Base-by-base conservation (phyloP, 2,888 invertebrate species). In the Frankliniella intonsa region DNA sequence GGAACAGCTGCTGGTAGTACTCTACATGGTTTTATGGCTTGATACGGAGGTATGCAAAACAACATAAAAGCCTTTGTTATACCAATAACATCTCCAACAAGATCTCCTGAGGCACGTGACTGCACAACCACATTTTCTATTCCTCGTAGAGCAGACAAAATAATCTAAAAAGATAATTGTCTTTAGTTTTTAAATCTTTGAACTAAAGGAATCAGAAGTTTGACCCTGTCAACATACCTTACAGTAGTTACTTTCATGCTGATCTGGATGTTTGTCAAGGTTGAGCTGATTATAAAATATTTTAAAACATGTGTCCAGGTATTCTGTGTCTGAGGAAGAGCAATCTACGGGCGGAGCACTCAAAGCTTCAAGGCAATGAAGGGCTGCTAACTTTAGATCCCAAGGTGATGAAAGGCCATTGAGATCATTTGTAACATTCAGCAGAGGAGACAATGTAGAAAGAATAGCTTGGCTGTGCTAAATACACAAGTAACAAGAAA, bases 51-150 rank as follows among this genome's bases (percentile, higher is more conserved):
- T 19, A 85, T 76, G 8, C 84, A 84, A 82, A 83, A 84, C 12
- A 85, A 83, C 84, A 85, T 85, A 81, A 82, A 85, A 11, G 83
- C 83, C 81, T 83, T 83, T 10, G 83, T 81, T 19, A 82, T 62
- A n/a, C 84, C 84, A 19, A 85, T 81, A 8, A 83, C 80, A 81
- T 82, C 84, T 55, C 83, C 84, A 51, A 83, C 51, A n/a, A 81
- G 65, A 50, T 82, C 69, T 8, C 69, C 69, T 10, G 22, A 22
- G 22, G 69, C 25, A 25, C 3, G 11, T 76, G 69, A 25, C 25
- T 76, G 69, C 0, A 76, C 69, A 3, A 76, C 69, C 22, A 76
- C 25, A 76, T 76, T 76, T 76, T 76, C 69, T 76, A 76, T 76
- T 10, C 69, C 69, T 76, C 69, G 22, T 10, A 76, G 10, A 76